Base-by-base conservation (phyloP, 2,113 vertebrate genomes). In the Calonectris borealis region DNA sequence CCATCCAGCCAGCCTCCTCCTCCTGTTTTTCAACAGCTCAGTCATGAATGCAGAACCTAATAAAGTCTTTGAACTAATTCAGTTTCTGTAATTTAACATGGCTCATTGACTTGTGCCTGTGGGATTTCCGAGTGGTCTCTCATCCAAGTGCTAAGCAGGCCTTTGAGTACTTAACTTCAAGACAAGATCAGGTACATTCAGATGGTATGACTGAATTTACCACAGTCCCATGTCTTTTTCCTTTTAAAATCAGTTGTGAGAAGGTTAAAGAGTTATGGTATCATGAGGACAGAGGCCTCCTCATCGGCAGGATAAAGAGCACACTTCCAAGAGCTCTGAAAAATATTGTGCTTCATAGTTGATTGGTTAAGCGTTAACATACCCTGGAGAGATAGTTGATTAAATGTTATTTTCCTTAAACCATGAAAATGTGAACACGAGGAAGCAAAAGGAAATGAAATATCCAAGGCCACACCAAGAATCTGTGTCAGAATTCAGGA, bases 31-130 rank as follows among this genome's bases (percentile, higher is more conserved):
- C 49, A 89, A 68, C 64, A 81, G n/a, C 38, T 94, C 60, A 82
- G 48, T 84, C 69, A 71, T 68, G 84, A 82, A 91, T 48, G 61
- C 48, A 84, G 70, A 86, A 83, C 44, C 17, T 95, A 93, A 90
- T 90, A 61, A 38, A 88, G 64, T 68, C 83, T 93, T 89, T 44
- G 61, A 91, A 89, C 72, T 94, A 91, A 95, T 95, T 82, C 81
- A 72, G 77, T 96, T 87, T 93, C 77, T 91, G 86, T 57, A 93
- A 89, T 97, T 97, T 91, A 89, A 27, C 72, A 86, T 76, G 81
- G 72, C 86, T 97, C 84, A 87, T 95, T 89, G 86, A 68, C 48
- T 86, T 10, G 1, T 71, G 65, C 52, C 69, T 87, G 27, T 52
- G 91, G 81, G 83, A 93, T 82, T 95, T 92, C 72, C 13, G 8